A percentile compares a stretch with the other conserved stretches of the same genome.
Conservation (phyloP, 1,140 invertebrate genomes). For the Meloidogyne exigua region DNA sequence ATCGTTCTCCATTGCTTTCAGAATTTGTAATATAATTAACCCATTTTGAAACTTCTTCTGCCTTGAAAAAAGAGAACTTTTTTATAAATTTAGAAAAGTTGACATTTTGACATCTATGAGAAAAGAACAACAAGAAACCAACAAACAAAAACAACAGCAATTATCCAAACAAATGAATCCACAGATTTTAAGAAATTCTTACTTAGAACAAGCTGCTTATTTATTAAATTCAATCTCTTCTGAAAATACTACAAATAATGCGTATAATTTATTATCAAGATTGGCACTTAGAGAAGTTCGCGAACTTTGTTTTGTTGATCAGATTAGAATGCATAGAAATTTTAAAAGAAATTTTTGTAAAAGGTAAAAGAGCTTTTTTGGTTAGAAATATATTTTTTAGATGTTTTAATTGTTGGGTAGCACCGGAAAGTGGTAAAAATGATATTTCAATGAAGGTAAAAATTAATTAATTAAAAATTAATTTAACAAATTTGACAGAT, state of each 20-base stretch:
- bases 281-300: conserved; percentile 9
- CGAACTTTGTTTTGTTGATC: conserved; percentile 15
- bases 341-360: conserved; percentile 21
- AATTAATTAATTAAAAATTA: neutral
- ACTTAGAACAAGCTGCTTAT: conserved; percentile 16
- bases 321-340: conserved; percentile 17
- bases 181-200: conserved; percentile 6
- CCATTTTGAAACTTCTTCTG: conserved; percentile 27
- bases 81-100: neutral
- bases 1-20: conserved; percentile 22
- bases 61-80: conserved; percentile 8
- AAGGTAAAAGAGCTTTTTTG: neutral
- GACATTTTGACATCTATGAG: neutral
- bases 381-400: neutral
- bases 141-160: neutral
- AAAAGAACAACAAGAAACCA: neutral
- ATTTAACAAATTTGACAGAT: neutral
- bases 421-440: neutral
- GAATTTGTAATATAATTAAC: conserved; percentile 25
- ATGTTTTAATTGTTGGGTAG: neutral
- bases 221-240: neutral
- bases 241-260: neutral
- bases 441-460: neutral
- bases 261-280: conserved; percentile 12
- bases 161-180: neutral